Percentiles rank a stretch among this genome's conserved stretches.
phyloP scores from a whole-genome alignment of 1,140 invertebrate genomes.

The Ericerus pela region DNA sequence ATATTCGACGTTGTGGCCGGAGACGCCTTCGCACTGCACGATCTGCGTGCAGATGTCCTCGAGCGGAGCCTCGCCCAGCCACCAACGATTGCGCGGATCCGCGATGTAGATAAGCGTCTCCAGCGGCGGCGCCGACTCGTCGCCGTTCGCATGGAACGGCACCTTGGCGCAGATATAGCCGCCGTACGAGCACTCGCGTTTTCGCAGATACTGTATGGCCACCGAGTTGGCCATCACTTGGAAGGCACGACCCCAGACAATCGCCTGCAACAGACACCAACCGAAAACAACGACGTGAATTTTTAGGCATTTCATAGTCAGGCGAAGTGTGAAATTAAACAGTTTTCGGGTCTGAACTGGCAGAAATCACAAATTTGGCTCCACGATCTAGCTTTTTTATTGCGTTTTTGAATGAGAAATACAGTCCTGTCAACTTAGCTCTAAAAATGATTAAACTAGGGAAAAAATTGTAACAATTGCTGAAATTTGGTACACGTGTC shows the following conservation, averaged over 20 bases:
- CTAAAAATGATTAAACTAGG: no score
- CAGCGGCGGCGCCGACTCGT: conserved; percentile 22
- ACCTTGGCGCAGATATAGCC: conserved; percentile 56
- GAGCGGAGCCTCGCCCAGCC: conserved; percentile 55
- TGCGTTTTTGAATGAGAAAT: no score
- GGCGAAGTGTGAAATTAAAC: no score
- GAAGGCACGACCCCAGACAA: conserved; percentile 69
- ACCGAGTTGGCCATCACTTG: conserved; percentile 44
- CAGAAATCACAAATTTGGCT: no score
- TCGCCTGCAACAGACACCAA: conserved; percentile 40
- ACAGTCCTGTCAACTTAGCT: no score
- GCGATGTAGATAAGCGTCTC: conserved; percentile 18
- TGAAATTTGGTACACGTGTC: no score
- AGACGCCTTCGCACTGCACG: conserved; percentile 39
- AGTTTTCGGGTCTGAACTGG: no score
- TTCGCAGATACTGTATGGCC: conserved; percentile 57
- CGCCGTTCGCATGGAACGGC: conserved; percentile 45
- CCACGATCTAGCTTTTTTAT: no score
- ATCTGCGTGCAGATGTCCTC: conserved; percentile 58
- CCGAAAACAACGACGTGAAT: no score
- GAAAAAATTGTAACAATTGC: no score
- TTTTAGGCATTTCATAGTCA: no score
- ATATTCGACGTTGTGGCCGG: conserved; percentile 72
- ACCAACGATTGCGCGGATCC: conserved; percentile 50
- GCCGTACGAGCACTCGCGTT: conserved; percentile 58